Evolutionary conservation across 2,888 invertebrate genomes (phyloP).

Genomic region (Epinotia nisella): DNA sequence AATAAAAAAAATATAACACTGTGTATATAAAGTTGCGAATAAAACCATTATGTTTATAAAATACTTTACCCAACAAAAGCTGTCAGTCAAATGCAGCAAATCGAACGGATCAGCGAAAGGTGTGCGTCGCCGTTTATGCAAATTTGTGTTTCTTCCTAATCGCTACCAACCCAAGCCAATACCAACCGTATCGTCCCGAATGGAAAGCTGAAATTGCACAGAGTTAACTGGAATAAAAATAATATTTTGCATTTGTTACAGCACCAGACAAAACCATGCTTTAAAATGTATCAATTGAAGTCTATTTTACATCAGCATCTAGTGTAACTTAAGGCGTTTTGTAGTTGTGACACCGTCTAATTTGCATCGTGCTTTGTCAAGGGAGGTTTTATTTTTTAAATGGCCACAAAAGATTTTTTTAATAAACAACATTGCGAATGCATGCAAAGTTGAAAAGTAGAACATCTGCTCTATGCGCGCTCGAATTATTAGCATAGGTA

Average conservation of each 20-base stretch:
- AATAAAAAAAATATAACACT: not conserved
- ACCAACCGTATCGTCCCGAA: conserved; percentile 48
- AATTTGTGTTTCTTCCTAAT: conserved; percentile 65
- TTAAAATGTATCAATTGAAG: not conserved
- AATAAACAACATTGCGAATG: conserved; percentile 79
- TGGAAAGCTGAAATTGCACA: conserved; percentile 56
- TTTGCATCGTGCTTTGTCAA: conserved; percentile 83
- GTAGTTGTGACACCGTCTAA: conserved; percentile 63
- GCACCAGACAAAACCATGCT: not conserved
- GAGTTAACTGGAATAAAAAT: conserved; percentile 33
- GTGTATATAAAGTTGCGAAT: conserved; percentile 16
- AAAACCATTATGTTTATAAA: conserved; percentile 39
- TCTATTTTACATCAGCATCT: conserved; percentile 48
- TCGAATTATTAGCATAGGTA: conserved; percentile 44
- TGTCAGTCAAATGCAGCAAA: conserved; percentile 79
- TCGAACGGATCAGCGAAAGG: conserved; percentile 80
- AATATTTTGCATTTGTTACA: conserved; percentile 39
- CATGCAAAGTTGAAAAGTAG: conserved; percentile 70
- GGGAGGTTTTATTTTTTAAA: conserved; percentile 79
- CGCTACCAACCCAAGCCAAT: conserved; percentile 47
- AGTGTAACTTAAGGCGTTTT: conserved; percentile 53
- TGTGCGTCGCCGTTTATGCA: conserved; percentile 77
- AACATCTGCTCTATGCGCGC: conserved; percentile 76
- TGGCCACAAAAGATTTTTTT: conserved; percentile 83
- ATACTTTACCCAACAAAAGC: conserved; percentile 51